Base-by-base conservation (phyloP, 2,113 vertebrate genomes). In the Pimephales promelas region DNA sequence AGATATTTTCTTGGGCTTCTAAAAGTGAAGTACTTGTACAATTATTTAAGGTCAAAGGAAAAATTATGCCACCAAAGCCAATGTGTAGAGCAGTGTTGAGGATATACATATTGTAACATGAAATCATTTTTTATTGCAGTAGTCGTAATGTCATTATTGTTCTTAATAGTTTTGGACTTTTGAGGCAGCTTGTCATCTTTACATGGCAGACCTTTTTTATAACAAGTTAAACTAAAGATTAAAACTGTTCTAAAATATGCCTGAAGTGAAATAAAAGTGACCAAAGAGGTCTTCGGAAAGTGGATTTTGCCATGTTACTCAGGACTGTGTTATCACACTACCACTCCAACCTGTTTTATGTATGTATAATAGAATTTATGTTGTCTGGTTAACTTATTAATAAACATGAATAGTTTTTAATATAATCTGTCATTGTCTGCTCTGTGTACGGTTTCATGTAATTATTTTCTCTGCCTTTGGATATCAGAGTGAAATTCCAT, bases 321-420 rank as follows among this genome's bases (percentile, higher is more conserved):
- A 84, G 62, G 83, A 28, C 43, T 79, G 45, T 54, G 16, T 45
- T 74, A 52, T 77, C 59, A 73, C 61, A 61, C 52, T 76, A 66
- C 34, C 26, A 36, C 10, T 10, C 3, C 52, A 77, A 47, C 36
- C 26, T 77, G 47, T 74, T 9, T 83, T 57, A 43, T 82, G 81
- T 88, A 40, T 76, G 28, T 82, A 10, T 82, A 79, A 59, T 78
- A 80, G 4, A 34, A 64, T 86, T 72, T 84, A 82, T 76, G 40
- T 82, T 76, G 89, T 91, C 72, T 92, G 89, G 92, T 92, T 93
- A 26, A 78, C 18, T 85, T 64, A 72, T 62, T 83, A 90, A 90
- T 90, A 93, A 91, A 89, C 72, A 22, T 59, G 34, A 24, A 10
- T 3, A 0, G 62, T 76, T 75, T 68, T 70, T 22, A 14, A 86